A percentile compares a stretch with the other conserved stretches of the same genome.
These are phyloP conservation scores for Stegodyphus mimosarum DNA, from an alignment of 1,140 invertebrate genomes.

Conservation along the genomic window DNA sequence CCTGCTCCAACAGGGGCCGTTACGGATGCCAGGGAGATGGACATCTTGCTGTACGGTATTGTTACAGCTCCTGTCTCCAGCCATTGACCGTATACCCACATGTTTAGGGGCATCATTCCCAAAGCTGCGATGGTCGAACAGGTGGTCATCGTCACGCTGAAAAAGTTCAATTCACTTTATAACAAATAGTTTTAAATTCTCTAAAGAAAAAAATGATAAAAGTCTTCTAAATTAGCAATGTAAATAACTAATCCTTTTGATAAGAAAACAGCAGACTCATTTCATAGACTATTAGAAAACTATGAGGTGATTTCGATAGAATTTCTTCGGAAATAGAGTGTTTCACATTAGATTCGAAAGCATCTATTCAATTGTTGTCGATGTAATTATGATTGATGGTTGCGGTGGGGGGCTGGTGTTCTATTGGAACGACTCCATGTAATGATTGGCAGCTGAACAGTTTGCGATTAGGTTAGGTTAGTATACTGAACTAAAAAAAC, in stretches of 20 bases:
- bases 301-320: too few species aligned
- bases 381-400: too few species aligned
- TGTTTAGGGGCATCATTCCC: slow-evolving; percentile 67
- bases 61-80: slow-evolving; percentile 63
- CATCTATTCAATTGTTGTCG: too few species aligned
- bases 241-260: not conserved
- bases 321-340: too few species aligned
- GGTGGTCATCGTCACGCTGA: slow-evolving; percentile 67
- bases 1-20: slow-evolving; percentile 65
- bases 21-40: slow-evolving; percentile 65
- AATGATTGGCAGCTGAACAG: too few species aligned
- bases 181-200: not conserved
- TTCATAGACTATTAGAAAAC: too few species aligned
- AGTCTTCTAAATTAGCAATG: not conserved
- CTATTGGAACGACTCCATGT: too few species aligned
- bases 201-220: too few species aligned
- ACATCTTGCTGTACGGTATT: slow-evolving; percentile 67
- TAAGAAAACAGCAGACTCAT: not conserved
- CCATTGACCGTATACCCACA: slow-evolving; percentile 66
- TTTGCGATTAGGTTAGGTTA: too few species aligned
- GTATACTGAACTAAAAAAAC: too few species aligned
- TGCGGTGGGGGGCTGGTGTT: too few species aligned
- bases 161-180: slow-evolving; percentile 14
- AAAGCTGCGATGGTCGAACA: slow-evolving; percentile 65
- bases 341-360: too few species aligned